Percentiles rank a stretch among this genome's conserved stretches.
phyloP scores from a whole-genome alignment of 2,113 vertebrate species.

The Acrocephalus kingi region DNA sequence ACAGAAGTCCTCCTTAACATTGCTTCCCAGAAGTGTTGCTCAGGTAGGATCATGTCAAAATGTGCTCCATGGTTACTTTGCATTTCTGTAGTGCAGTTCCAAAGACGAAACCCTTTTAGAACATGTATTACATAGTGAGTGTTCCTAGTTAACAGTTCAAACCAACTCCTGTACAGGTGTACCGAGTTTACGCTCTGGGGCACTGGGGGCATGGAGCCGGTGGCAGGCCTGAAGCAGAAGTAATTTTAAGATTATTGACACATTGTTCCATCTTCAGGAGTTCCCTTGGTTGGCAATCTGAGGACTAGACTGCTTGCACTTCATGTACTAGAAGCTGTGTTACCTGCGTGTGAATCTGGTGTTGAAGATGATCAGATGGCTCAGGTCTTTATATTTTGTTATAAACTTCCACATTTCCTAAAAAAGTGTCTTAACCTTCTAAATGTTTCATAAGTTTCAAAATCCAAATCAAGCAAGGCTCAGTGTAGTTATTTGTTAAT shows the following conservation, averaged over 20 bases:
- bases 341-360: slow-evolving; percentile 92
- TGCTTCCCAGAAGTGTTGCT: slow-evolving; percentile 95
- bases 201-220: background rate
- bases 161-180: background rate
- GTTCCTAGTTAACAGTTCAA: background rate
- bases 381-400: slow-evolving; percentile 76
- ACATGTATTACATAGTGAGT: rapidly evolving
- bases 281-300: slow-evolving; percentile 93
- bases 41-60: slow-evolving; percentile 75
- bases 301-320: slow-evolving; percentile 93
- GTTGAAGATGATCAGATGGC: slow-evolving; percentile 95
- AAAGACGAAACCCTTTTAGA: background rate
- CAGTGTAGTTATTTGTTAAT: background rate
- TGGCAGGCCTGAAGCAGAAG: background rate
- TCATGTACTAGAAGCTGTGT: slow-evolving; percentile 94
- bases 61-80: background rate
- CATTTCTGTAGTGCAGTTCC: background rate
- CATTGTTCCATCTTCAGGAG: slow-evolving; percentile 73
- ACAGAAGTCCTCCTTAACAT: slow-evolving; percentile 97
- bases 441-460: background rate
- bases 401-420: background rate
- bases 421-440: background rate
- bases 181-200: background rate
- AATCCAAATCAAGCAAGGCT: background rate
- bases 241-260: background rate